These are phyloP conservation scores for Oriolus oriolus DNA, from an alignment of 2,113 vertebrate species.

Conservation along the genomic window DNA sequence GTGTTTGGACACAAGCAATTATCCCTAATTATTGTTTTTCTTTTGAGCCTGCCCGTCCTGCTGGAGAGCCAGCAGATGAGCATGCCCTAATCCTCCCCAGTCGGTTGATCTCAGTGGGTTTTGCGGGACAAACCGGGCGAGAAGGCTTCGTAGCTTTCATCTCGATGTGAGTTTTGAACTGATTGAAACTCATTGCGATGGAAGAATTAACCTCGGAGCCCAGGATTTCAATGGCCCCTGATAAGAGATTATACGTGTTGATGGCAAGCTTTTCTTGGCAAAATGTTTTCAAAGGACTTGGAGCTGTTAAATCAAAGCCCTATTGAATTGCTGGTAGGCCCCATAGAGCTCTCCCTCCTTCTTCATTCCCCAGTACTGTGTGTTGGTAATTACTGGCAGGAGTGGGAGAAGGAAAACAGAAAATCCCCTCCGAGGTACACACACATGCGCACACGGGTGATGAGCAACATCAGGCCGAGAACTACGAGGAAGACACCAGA, in stretches of 20 bases:
- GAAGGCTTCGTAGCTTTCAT: conserved; percentile 90
- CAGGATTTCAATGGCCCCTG: conserved; percentile 95
- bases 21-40: conserved; percentile 99
- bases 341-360: conserved; percentile 22
- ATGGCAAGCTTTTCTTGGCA: conserved; percentile 93
- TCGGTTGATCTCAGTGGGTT: conserved; percentile 88
- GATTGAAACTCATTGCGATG: conserved; percentile 99
- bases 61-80: conserved; percentile 93
- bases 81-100: conserved; percentile 93
- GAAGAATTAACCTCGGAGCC: conserved; percentile 98
- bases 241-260: conserved; percentile 99
- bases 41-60: conserved; percentile 97
- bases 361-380: not conserved
- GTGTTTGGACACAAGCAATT: conserved; percentile 99
- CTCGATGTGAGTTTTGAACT: conserved; percentile 97
- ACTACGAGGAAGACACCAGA: not conserved
- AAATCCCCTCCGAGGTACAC: not conserved
- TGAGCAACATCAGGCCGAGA: not conserved
- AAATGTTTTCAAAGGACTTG: conserved; percentile 86
- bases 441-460: not conserved
- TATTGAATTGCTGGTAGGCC: conserved; percentile 69
- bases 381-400: conserved; percentile 40
- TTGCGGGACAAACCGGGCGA: conserved; percentile 77
- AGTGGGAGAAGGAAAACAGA: conserved; percentile 15
- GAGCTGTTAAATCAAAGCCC: conserved; percentile 90